Base-by-base conservation (phyloP, 1,140 invertebrate genomes). In the Epicauta chinensis region DNA sequence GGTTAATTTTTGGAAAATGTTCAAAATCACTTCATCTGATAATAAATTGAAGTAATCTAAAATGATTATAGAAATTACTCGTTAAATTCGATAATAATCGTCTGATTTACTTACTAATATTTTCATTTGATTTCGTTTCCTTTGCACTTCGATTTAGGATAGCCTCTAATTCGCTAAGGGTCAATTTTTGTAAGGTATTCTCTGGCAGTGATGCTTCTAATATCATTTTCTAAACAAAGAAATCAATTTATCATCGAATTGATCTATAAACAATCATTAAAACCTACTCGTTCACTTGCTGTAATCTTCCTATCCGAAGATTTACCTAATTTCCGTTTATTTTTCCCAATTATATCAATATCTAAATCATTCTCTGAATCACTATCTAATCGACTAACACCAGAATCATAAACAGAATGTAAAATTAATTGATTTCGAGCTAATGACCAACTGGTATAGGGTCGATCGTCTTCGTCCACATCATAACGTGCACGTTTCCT, bases 11-110 rank as follows among this genome's bases (percentile, higher is more conserved):
- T 81, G 79, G 51, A 93, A 84, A 31, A 94, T 84, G 56, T 82
- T 77, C n/a, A 93, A 68, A 12, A 93, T 77, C 51, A 93, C 81
- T 71, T 93, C 90, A 73, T 93, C 91, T 0, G 87, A 87, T 38
- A 89, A 63, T 50, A 74, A 73, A n/a, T 76, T 73, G 59, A 84
- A 83, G 58, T 79, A 71, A 66, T 82, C 78, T 65, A 61, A 10
- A 52, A 32, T 23, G 0, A 23, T 23, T 23, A 23, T 23, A 23
- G 23, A 23, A 23, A 23, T 23, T 23, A n/a, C n/a, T n/a, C n/a
- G n/a, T n/a, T n/a, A n/a, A n/a, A n/a, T n/a, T n/a, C n/a, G n/a
- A n/a, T n/a, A n/a, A n/a, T n/a, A n/a, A n/a, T n/a, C n/a, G n/a
- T n/a, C n/a, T n/a, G n/a, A n/a, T n/a, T n/a, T n/a, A n/a, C 23